phyloP scores from a whole-genome alignment of 2,888 invertebrate genomes.

The Ganaspis brasiliensis region DNA sequence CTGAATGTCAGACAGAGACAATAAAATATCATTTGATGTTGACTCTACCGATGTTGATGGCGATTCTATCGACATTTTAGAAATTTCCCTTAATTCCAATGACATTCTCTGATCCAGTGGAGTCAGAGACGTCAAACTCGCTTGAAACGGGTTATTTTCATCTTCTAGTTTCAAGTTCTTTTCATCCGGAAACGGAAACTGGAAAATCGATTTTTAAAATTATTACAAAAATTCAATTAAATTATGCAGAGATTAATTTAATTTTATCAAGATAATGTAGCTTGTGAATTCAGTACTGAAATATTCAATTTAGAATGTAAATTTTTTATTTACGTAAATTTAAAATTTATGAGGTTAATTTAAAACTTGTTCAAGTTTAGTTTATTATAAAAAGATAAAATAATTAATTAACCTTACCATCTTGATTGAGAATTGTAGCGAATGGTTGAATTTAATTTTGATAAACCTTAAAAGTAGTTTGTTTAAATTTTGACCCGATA shows the following conservation, averaged over 20 bases:
- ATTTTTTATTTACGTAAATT: too few relatives aligned
- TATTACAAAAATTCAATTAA: not conserved
- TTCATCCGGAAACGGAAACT: not conserved
- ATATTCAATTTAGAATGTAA: too few relatives aligned
- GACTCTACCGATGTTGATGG: slow-evolving; percentile 8
- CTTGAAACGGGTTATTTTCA: not conserved
- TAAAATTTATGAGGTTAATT: too few relatives aligned
- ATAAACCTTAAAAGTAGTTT: not conserved
- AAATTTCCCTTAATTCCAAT: not conserved
- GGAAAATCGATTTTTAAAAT: not conserved
- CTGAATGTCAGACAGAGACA: not conserved
- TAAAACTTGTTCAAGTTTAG: too few relatives aligned
- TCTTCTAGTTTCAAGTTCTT: not conserved
- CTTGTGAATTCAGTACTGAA: too few relatives aligned
- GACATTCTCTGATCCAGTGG: not conserved
- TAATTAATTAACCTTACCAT: too few relatives aligned
- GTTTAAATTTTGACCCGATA: slow-evolving; percentile 1
- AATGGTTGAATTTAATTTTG: not conserved
- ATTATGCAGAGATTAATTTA: too few relatives aligned
- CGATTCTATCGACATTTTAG: not conserved
- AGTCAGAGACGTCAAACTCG: not conserved
- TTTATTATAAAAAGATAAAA: too few relatives aligned
- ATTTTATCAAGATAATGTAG: too few relatives aligned
- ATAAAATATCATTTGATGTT: not conserved
- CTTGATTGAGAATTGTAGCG: too few relatives aligned